Base-by-base conservation (phyloP, 1,140 invertebrate species). In the Cherax quadricarinatus region DNA sequence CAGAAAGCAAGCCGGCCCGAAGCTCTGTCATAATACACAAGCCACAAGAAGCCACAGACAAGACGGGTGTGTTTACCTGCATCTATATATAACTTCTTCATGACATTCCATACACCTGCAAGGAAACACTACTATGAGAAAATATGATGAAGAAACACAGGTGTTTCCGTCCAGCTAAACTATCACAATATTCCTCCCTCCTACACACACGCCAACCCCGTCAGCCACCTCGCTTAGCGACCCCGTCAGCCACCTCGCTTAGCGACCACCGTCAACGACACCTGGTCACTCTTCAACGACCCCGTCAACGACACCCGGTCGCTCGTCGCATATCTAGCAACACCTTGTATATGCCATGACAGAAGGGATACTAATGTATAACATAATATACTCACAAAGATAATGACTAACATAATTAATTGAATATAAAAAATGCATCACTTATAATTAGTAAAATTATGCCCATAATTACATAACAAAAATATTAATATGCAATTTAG, bases 61-160 rank as follows among this genome's bases (percentile, higher is more conserved):
- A 81, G 57, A 49, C 3, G 24, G 70, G 70, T 75, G 24, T 88
- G 57, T 86, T 91, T 91, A 91, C 90, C 90, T 91, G 75, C 53
- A 80, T 86, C 84, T 91, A 91, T 73, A 80, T 79, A 86, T 91
- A 73, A 91, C 84, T 66, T 84, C 70, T 70, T 91, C 90, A 91
- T 91, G 90, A 91, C 90, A 91, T 91, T 81, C 90, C 90, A 91
- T 91, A 91, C 85, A 91, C 90, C 90, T 91, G 90, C 60, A 91
- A 91, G 78, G 62, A 91, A 84, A 91, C 30, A 91, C 90, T 91
- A 91, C 90, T 91, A 91, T 91, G 85, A 91, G 90, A 91, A 86
- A 91, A 91, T 91, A 91, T 81, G 90, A 66, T 91, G 90, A 91
- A 91, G 90, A 75, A 80, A 91, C 90, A 70, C 41, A 81, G 62